Evolutionary conservation across 2,888 invertebrate genomes (phyloP), one percentile per base, ranked within the genome.

Genomic region (Apotomis betuletana): DNA sequence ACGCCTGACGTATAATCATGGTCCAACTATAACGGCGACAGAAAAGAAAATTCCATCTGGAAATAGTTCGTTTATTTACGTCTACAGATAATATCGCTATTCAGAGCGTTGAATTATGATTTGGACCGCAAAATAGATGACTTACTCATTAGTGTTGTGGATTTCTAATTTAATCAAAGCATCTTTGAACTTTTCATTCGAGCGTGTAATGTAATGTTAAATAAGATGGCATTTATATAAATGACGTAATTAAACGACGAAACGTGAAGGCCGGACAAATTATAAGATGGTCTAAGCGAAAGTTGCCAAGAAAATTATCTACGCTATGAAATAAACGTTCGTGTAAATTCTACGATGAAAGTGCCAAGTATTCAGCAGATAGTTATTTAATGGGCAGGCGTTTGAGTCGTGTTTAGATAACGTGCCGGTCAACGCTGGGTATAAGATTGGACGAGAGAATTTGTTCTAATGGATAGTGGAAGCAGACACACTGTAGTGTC

Each of bases 401-500:
- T 77, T 74, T 74, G 72, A 74, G 69, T 67, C 71, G 72, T 70
- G 76, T 74, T 63, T 69, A 68, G 68, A 73, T 72, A 70, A 59
- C 64, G 62, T 64, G 59, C 58, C 41, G 62, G 64, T 55, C 44
- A 64, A 46, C 57, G 49, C 57, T 54, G 49, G 46, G 36, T 61
- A 62, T 71, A 58, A 51, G 62, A 67, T 27, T 27, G 27, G 58
- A 62, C 67, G 44, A 62, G 62, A 67, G 36, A 71, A 44, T 13
- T 71, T 55, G 27, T 5, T 15, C 38, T 46, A 27, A 38, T 55
- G 49, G 27, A 15, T 51, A 62, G 61, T 61, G 46, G 46, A 67
- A 64, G 52, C 70, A 12, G 75, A 75, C 78, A 76, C 79, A 71
- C 75, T 75, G 72, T 75, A 75, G 74, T 72, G 76, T 74, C 77